Evolutionary conservation across 2,113 vertebrate species (phyloP).

Genomic region (Garra rufa): DNA sequence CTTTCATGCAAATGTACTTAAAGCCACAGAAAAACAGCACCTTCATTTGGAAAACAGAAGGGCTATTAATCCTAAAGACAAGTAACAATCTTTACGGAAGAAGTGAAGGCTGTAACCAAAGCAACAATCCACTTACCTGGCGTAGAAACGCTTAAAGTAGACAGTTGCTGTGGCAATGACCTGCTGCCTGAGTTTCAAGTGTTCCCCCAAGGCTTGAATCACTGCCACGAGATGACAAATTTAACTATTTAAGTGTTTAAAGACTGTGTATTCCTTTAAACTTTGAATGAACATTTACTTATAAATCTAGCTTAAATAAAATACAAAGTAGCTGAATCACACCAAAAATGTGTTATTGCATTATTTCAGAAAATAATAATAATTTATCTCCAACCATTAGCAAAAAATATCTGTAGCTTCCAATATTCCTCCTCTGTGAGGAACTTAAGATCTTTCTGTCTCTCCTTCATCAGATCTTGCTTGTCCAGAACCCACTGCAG

Average conservation of each 20-base stretch:
- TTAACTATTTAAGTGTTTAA: neutral
- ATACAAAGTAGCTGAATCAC: neutral
- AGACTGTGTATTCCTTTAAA: neutral
- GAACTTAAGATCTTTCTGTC: constrained; percentile 97
- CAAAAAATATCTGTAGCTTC: constrained; percentile 99
- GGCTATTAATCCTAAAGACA: neutral
- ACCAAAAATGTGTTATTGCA: neutral
- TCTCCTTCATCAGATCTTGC: constrained; percentile 97
- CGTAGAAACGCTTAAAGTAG: constrained; percentile 99
- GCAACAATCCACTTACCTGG: constrained; percentile 80
- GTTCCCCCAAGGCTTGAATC: constrained; percentile 98
- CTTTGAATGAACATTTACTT: neutral
- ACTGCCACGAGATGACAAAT: constrained; percentile 71
- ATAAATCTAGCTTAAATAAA: neutral
- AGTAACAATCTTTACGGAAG: neutral
- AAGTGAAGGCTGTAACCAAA: neutral
- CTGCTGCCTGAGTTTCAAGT: constrained; percentile 98
- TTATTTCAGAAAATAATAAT: neutral
- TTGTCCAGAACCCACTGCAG: constrained; percentile 99
- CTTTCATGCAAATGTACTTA: neutral
- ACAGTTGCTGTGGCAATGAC: constrained; percentile 99
- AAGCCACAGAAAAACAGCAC: no score
- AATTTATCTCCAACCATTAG: constrained; percentile 83
- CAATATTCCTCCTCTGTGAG: constrained; percentile 98
- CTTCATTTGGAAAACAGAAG: neutral